Conservation (phyloP, 2,113 vertebrate species). For the Oxyura jamaicensis region DNA sequence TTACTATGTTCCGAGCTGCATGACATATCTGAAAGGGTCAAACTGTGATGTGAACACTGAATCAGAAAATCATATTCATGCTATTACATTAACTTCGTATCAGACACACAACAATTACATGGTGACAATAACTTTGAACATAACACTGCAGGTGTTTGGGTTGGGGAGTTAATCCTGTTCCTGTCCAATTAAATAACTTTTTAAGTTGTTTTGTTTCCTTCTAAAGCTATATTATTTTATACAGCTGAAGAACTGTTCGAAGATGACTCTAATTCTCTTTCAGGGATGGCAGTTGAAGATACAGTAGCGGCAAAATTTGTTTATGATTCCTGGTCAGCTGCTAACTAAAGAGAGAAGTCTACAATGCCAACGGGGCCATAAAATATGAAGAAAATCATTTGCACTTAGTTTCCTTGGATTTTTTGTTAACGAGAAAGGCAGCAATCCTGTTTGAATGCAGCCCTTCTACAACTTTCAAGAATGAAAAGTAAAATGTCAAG, state of each 20-base stretch:
- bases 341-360: slow-evolving; percentile 50
- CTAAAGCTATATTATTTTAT: background rate
- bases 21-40: background rate
- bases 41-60: background rate
- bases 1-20: background rate
- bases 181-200: background rate
- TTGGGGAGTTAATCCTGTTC: background rate
- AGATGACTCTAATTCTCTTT: slow-evolving; percentile 41
- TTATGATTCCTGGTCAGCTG: slow-evolving; percentile 86
- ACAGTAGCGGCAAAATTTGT: slow-evolving; percentile 90
- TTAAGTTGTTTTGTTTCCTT: background rate
- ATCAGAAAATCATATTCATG: background rate
- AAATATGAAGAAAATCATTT: background rate
- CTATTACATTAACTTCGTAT: background rate
- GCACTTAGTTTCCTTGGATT: background rate
- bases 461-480: background rate
- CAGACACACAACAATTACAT: background rate
- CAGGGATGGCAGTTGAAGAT: slow-evolving; percentile 95
- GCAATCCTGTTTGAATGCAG: background rate
- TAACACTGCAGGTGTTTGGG: background rate
- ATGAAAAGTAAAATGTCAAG: background rate
- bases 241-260: background rate
- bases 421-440: background rate
- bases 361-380: background rate
- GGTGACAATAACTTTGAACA: background rate